Conservation (phyloP, 2,113 vertebrate genomes). For the Gadus macrocephalus region DNA sequence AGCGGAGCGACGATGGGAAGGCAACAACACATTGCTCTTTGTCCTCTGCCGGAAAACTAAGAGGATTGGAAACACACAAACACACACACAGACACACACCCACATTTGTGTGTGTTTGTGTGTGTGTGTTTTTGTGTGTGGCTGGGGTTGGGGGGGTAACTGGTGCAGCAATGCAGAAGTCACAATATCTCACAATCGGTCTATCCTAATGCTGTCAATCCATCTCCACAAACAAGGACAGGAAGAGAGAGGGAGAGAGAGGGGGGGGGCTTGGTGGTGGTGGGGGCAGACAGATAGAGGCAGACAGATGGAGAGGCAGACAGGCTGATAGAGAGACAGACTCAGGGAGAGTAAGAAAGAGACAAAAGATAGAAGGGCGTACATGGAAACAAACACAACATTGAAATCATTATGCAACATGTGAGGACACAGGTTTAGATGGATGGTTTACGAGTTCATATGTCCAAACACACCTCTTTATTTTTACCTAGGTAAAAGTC, state of each 20-base stretch:
- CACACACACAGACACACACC: constrained; percentile 20
- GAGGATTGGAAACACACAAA: constrained; percentile 49
- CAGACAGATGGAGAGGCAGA: background rate
- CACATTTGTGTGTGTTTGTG: too few relatives aligned
- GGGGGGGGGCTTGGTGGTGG: background rate
- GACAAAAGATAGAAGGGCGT: background rate
- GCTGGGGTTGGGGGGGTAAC: background rate
- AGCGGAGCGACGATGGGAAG: constrained; percentile 47
- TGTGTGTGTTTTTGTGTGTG: too few relatives aligned
- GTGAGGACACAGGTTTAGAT: too few relatives aligned
- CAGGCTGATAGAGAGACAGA: background rate
- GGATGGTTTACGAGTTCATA: too few relatives aligned
- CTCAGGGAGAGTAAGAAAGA: background rate
- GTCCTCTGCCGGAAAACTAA: constrained; percentile 57
- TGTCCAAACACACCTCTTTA: too few relatives aligned
- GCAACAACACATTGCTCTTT: constrained; percentile 54
- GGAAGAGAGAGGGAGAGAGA: background rate
- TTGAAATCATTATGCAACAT: too few relatives aligned
- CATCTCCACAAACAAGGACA: constrained; percentile 6
- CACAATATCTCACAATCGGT: background rate
- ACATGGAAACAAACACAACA: too few relatives aligned
- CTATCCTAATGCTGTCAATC: background rate
- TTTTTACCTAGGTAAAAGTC: too few relatives aligned
- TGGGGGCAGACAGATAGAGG: background rate
- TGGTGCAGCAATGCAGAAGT: background rate